Evolutionary conservation across 2,797 vertebrate species (phyloP), one percentile per base, ranked within the genome.

Genomic region (Tangara arthus): DNA sequence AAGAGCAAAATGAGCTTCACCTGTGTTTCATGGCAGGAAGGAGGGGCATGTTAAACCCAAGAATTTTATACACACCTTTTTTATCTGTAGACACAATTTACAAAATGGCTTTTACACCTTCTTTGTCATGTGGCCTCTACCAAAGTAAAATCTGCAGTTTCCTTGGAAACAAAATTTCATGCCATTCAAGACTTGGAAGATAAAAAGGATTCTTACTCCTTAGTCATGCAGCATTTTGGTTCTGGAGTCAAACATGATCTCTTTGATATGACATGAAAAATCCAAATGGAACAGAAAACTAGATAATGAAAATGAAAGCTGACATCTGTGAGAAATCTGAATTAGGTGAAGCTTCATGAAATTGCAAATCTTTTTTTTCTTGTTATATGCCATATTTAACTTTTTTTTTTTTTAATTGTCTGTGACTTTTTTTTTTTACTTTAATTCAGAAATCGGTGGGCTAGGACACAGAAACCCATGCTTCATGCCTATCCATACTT

Each of bases 91-190:
- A 73, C 17, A 30, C 12, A 66, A 72, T 88, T 86, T 93, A 11
- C 27, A 60, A 90, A 47, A 50, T 73, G 28, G 42, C 14, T 93
- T 91, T 94, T 91, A 15, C 34, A 86, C 15, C 21, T 90, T 87
- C 23, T 63, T 73, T 83, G 46, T 50, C 11, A 39, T 61, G 37
- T 68, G 46, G 47, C 42, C n/a, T 95, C 46, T 90, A 79, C 64
- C 18, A 44, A 72, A 93, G 37, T 49, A 71, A 87, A 92, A 81
- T 68, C 41, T 69, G 18, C 32, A 44, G 84, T 96, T 94, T 94
- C 87, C 89, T 89, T 92, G 91, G 94, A 89, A 96, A 95, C 82
- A 85, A 93, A 90, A 92, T 82, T 85, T 93, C 47, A 56, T 81
- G 56, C 20, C 18, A 68, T 85, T 96, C 46, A 84, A 92, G 65